Percentiles rank a stretch among this genome's conserved stretches.
These are phyloP conservation scores for Drosophila anceps DNA, from an alignment of 2,888 invertebrate genomes.

Conservation along the genomic window DNA sequence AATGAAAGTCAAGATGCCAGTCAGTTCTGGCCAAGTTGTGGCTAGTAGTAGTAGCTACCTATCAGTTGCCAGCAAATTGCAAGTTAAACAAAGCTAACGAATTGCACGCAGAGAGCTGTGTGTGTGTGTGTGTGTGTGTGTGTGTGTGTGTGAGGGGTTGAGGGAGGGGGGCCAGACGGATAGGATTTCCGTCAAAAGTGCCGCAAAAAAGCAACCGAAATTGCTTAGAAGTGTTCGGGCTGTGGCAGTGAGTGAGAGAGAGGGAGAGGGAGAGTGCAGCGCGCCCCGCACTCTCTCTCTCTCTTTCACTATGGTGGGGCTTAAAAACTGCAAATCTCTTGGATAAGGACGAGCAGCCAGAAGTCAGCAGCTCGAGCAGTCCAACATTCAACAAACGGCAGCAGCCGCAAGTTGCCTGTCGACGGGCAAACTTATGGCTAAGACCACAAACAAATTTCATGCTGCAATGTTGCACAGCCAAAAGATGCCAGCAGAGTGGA, in stretches of 20 bases:
- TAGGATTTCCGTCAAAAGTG: constrained; percentile 79
- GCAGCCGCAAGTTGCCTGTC: constrained; percentile 75
- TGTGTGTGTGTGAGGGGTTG: too few relatives aligned
- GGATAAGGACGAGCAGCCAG: constrained; percentile 46
- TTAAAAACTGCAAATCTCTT: constrained; percentile 64
- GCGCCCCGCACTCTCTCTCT: neutral
- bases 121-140: too few relatives aligned
- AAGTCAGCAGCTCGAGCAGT: constrained; percentile 27
- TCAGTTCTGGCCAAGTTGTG: constrained; percentile 62
- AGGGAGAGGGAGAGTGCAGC: neutral
- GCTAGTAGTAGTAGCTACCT: constrained; percentile 56
- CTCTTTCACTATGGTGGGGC: constrained; percentile 29
- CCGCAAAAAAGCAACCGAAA: constrained; percentile 55
- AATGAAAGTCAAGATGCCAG: constrained; percentile 72
- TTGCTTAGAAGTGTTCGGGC: constrained; percentile 53
- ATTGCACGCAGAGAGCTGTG: constrained; percentile 49
- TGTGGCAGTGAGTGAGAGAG: neutral
- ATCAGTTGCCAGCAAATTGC: constrained; percentile 77
- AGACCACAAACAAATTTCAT: constrained; percentile 79
- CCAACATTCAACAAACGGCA: constrained; percentile 42
- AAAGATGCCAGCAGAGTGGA: neutral
- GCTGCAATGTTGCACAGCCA: constrained; percentile 62
- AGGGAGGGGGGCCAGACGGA: constrained; percentile 33
- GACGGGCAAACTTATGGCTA: constrained; percentile 78
- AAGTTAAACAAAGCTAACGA: constrained; percentile 79